phyloP scores from a whole-genome alignment of 2,797 vertebrate species.

The Premnoplex brunnescens region DNA sequence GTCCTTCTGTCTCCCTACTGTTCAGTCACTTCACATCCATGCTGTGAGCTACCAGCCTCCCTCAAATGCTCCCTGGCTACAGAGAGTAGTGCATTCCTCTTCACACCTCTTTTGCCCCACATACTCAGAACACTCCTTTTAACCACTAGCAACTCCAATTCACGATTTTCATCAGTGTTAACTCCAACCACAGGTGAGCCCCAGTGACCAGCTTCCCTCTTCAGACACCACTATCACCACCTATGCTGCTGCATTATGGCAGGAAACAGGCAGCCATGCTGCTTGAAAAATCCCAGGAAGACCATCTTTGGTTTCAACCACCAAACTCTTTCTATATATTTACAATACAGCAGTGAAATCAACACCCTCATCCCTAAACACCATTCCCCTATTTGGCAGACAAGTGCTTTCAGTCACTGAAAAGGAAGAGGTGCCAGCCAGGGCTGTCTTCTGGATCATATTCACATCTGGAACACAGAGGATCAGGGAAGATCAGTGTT shows the following conservation, averaged over 20 bases:
- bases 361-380: not conserved
- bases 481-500: slow-evolving; percentile 4
- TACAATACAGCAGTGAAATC: not conserved
- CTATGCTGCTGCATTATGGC: not conserved
- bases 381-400: not conserved
- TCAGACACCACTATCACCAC: not conserved
- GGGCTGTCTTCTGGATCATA: not conserved
- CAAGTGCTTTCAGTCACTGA: not conserved
- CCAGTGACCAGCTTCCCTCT: not conserved
- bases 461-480: not conserved
- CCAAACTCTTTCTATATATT: not conserved
- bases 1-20: not conserved
- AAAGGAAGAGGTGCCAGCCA: not conserved
- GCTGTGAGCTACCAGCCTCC: not conserved
- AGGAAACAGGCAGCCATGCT: not conserved
- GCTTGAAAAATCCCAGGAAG: not conserved
- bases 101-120: not conserved
- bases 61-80: not conserved
- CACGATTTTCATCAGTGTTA: not conserved
- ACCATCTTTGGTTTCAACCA: slow-evolving; percentile 22
- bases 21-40: not conserved
- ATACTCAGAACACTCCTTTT: not conserved
- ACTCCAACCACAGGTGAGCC: not conserved
- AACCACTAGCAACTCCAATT: not conserved
- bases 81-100: not conserved